Base-by-base conservation (phyloP, 2,888 invertebrate species). In the Drosophila greeni region DNA sequence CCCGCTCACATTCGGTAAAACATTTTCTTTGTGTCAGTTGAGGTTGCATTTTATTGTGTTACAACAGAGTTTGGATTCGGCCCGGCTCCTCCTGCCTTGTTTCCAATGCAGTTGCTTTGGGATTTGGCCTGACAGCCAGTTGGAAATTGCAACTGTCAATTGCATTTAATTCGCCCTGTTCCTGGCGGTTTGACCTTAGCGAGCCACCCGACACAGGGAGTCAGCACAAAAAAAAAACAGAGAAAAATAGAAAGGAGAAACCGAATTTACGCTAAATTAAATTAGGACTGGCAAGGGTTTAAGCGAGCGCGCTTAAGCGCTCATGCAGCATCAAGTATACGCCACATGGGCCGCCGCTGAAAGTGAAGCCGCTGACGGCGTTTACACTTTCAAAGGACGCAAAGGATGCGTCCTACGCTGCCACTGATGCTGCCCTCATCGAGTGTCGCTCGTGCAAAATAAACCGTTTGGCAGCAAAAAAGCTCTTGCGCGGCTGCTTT, bases 81-180 rank as follows among this genome's bases (percentile, higher is more conserved):
- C 70, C 53, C 52, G 49, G 36, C 47, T 29, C 53, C 39, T 58
- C 57, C 58, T 48, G 49, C 54, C 39, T 68, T 73, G 65, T 64
- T 47, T 54, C 51, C 42, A 37, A 43, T 45, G 70, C 61, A 70
- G 75, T 70, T 75, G 76, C 78, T 82, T 77, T 80, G 79, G 85
- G 82, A 86, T 85, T 86, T 76, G 72, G 74, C 56, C 76, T 85
- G 86, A 86, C 86, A 87, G 85, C 73, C 82, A 77, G 81, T 75
- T 77, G 74, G 77, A 85, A 86, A 87, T 86, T 86, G 86, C 86
- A 85, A 84, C 86, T 86, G 87, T 87, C 86, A 86, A 86, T 86
- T 87, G 85, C 87, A 86, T 86, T 85, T 83, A 86, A 81, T 83
- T 83, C 76, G 82, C 67, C 62, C 76, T 80, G 74, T 55, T 71